Evolutionary conservation across 1,140 invertebrate species (phyloP).

Genomic region (Idris sp.): DNA sequence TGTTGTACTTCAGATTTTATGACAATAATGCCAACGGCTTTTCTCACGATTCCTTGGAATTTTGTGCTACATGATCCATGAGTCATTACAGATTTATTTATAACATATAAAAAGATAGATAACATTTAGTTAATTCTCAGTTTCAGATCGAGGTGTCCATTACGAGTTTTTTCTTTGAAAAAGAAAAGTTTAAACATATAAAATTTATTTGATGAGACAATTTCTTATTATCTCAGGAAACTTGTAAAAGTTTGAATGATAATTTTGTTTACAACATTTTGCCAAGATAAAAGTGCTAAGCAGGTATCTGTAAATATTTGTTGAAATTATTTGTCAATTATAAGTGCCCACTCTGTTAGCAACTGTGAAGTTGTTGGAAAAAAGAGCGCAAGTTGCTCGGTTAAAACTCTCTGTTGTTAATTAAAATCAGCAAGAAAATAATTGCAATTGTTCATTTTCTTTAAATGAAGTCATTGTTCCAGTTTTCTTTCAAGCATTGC

Average conservation of each 20-base stretch:
- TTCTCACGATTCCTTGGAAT: constrained; percentile 51
- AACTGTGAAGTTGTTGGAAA: constrained; percentile 37
- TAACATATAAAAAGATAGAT: no score
- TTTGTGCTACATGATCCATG: constrained; percentile 21
- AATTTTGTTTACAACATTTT: no score
- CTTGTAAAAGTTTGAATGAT: no score
- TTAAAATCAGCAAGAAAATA: constrained; percentile 23
- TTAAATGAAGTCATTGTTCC: constrained; percentile 5
- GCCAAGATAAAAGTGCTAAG: no score
- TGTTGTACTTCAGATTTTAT: constrained; percentile 12
- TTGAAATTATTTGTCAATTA: constrained; percentile 60
- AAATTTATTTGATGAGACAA: no score
- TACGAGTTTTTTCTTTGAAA: no score
- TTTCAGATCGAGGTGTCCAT: no score
- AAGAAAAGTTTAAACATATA: no score
- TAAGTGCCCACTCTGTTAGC: constrained; percentile 37
- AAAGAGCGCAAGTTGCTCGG: constrained; percentile 29
- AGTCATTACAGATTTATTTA: constrained; percentile 10
- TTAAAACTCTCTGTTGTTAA: constrained; percentile 27
- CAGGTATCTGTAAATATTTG: constrained; percentile 60
- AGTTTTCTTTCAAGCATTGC: not conserved
- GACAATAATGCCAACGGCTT: constrained; percentile 24
- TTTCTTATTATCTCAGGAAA: no score
- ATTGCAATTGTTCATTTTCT: constrained; percentile 9
- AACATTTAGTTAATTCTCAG: no score